phyloP scores from a whole-genome alignment of 2,113 vertebrate species.

The Xiphophorus couchianus region DNA sequence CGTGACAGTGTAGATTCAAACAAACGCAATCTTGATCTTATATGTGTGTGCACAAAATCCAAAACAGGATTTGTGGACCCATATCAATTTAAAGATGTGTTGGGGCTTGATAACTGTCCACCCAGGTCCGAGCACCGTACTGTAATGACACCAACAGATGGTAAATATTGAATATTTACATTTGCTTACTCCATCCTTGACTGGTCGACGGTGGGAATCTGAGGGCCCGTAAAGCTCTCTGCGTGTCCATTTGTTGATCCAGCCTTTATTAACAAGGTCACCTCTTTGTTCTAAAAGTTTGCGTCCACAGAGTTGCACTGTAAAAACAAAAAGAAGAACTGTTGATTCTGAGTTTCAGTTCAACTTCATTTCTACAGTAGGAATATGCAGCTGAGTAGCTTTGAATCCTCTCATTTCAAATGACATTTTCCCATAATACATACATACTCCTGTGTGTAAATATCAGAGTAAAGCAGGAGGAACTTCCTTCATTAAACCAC shows the following conservation, averaged over 20 bases:
- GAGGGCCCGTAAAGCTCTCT: conserved; percentile 42
- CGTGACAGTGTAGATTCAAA: conserved; percentile 30
- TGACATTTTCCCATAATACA: conserved; percentile 55
- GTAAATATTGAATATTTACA: conserved; percentile 87
- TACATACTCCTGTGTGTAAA: conserved; percentile 47
- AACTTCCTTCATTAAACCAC: conserved; percentile 56
- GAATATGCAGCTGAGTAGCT: conserved; percentile 15
- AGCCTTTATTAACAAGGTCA: conserved; percentile 72
- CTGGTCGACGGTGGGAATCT: conserved; percentile 71
- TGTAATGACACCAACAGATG: conserved; percentile 79
- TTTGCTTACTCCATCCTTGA: conserved; percentile 77
- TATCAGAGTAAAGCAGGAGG: conserved; percentile 39
- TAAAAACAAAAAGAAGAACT: not conserved
- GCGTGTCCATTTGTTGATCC: conserved; percentile 74
- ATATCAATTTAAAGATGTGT: conserved; percentile 67
- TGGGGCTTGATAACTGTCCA: conserved; percentile 57
- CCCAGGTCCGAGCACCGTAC: conserved; percentile 66
- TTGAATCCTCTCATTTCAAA: conserved; percentile 53
- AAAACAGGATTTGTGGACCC: conserved; percentile 53
- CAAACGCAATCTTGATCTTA: conserved; percentile 62
- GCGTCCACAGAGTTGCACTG: conserved; percentile 11
- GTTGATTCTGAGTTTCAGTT: conserved; percentile 8
- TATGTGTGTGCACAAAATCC: conserved; percentile 54
- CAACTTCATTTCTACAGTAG: conserved; percentile 7
- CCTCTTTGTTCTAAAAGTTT: conserved; percentile 65